phyloP scores from a whole-genome alignment of 2,888 invertebrate species.

The Anticlea derivata region DNA sequence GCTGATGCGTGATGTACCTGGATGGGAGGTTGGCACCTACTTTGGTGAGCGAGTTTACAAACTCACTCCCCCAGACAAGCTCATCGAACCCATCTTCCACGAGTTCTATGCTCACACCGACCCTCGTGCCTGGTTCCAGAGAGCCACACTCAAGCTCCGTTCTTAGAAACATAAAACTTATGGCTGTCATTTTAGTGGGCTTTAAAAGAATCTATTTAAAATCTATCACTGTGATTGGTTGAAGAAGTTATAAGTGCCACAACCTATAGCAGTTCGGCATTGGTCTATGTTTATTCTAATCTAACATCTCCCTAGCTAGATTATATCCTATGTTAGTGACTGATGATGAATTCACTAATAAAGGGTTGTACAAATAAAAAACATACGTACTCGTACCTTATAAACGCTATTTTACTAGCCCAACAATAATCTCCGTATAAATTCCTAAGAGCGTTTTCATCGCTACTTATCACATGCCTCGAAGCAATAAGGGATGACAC shows the following conservation, averaged over 20 bases:
- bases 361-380: slow-evolving; percentile 29
- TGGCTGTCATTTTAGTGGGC: not conserved
- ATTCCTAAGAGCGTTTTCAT: slow-evolving; percentile 27
- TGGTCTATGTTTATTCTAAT: not conserved
- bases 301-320: slow-evolving; percentile 7
- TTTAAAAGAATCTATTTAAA: not conserved
- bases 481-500: slow-evolving; percentile 23
- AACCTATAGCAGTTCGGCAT: not conserved
- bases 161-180: slow-evolving; percentile 71
- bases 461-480: slow-evolving; percentile 30
- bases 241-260: too few species aligned
- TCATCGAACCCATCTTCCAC: slow-evolving; percentile 85
- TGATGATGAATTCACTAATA: slow-evolving; percentile 19
- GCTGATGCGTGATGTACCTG: slow-evolving; percentile 94
- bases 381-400: too few species aligned
- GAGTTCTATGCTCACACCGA: slow-evolving; percentile 89
- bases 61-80: slow-evolving; percentile 85
- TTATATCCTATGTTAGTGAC: slow-evolving; percentile 10
- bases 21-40: slow-evolving; percentile 96
- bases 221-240: not conserved
- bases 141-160: slow-evolving; percentile 80
- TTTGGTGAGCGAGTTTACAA: slow-evolving; percentile 93
- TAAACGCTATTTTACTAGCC: slow-evolving; percentile 17
- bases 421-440: slow-evolving; percentile 29
- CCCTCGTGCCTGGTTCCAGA: slow-evolving; percentile 75